Percentiles rank a stretch among this genome's conserved stretches.
These are phyloP conservation scores for Bellardia pandia DNA, from an alignment of 2,888 invertebrate species.

Conservation along the genomic window DNA sequence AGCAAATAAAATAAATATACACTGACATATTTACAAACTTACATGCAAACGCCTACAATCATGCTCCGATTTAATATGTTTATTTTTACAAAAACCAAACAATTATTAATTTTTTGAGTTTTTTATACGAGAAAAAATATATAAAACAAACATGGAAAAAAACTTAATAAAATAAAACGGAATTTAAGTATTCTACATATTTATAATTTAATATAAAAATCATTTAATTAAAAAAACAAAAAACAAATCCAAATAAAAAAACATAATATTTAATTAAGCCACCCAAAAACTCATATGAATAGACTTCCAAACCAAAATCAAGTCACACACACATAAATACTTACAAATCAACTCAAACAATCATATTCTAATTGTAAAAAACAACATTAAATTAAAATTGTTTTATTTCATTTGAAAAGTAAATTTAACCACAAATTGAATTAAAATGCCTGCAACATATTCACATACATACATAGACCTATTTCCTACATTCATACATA, in stretches of 20 bases:
- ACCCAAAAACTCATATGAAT: conserved; percentile 51
- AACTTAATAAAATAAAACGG: conserved; percentile 30
- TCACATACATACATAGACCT: conserved; percentile 24
- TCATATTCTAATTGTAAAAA: conserved; percentile 28
- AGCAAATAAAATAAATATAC: conserved; percentile 16
- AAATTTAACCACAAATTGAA: background rate
- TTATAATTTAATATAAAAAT: conserved; percentile 30
- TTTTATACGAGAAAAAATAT: conserved; percentile 60
- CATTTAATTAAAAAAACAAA: background rate
- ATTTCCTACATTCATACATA: conserved; percentile 1
- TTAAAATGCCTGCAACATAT: conserved; percentile 7
- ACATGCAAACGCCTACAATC: conserved; percentile 22
- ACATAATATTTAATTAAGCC: conserved; percentile 34
- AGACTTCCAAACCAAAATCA: conserved; percentile 47
- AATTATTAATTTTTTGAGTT: conserved; percentile 33
- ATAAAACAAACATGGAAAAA: conserved; percentile 14
- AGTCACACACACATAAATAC: background rate
- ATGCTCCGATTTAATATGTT: conserved; percentile 24
- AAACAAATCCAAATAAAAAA: conserved; percentile 33
- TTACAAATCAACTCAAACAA: conserved; percentile 34
- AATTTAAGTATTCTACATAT: conserved; percentile 59
- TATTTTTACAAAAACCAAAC: conserved; percentile 28
- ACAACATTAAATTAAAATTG: conserved; percentile 14
- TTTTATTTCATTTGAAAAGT: conserved; percentile 13
- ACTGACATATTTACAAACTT: background rate